Conservation (phyloP, 2,797 vertebrate species). For the Austrolebias charrua region DNA sequence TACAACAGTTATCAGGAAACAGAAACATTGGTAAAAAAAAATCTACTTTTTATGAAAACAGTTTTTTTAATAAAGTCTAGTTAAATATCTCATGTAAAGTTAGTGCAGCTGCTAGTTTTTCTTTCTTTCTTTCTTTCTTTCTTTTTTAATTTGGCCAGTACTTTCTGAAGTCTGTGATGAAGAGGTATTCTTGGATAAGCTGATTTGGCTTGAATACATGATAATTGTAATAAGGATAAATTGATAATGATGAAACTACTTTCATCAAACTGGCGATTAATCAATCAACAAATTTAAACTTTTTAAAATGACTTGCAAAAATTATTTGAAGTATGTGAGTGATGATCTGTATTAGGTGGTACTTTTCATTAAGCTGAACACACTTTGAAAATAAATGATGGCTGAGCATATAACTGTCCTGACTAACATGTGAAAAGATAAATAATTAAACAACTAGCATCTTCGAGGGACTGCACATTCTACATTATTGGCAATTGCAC, state of each 20-base stretch:
- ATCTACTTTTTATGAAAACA: constrained; percentile 8
- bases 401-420: background rate
- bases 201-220: constrained; percentile 23
- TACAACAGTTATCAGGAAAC: background rate
- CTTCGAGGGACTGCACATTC: no score
- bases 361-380: background rate
- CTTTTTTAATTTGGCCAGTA: constrained; percentile 24
- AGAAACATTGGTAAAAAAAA: background rate
- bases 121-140: no score
- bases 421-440: background rate
- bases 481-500: no score
- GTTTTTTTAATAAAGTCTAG: constrained; percentile 25
- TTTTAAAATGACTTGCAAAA: constrained; percentile 20
- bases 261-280: constrained; percentile 26
- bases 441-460: background rate
- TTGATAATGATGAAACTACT: constrained; percentile 7
- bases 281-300: constrained; percentile 27
- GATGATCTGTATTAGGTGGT: constrained; percentile 3
- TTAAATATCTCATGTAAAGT: constrained; percentile 11
- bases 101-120: constrained; percentile 20
- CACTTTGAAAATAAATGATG: background rate
- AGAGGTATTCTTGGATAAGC: constrained; percentile 18
- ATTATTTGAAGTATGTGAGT: constrained; percentile 4
- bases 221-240: constrained; percentile 25
- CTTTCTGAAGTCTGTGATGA: constrained; percentile 27